Evolutionary conservation across 1,140 invertebrate species (phyloP), one percentile per base, ranked within the genome.

Genomic region (Globodera rostochiensis): DNA sequence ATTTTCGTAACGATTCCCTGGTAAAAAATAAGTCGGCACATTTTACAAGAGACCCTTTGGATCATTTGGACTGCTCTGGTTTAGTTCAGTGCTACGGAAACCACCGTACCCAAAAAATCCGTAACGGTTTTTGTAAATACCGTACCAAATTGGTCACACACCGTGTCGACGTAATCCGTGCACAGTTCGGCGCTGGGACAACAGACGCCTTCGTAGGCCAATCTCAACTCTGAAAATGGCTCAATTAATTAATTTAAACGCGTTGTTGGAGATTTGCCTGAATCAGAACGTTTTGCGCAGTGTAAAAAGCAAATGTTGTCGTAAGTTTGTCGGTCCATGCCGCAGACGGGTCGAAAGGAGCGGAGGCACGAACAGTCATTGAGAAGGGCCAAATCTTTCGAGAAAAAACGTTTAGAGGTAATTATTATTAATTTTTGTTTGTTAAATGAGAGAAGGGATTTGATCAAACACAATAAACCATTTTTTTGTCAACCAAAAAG

Each of bases 131-230:
- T 36, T 36, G 19, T 8, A 74, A 15, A 21, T n/a, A 76, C 36
- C 64, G 45, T 36, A 85, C 84, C 84, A 53, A 71, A 50, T n/a
- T 86, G 74, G 76, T 85, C 84, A 70, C 84, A 85, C 60, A 85
- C 81, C 69, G 84, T 79, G 15, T 86, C 80, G 47, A 25, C 67
- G 82, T 79, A 70, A 13, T 73, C 67, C 5, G 80, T 70, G 66
- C 84, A 85, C n/a, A 86, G 70, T 70, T 74, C 71, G 6, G 79
- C 77, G 21, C 11, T 9, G 11, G 84, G 80, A 67, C 84, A 85
- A 74, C 84, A 85, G 1, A 81, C 80, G 47, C 85, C 84, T 15
- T 60, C 45, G 73, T 85, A 85, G 45, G 49, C 78, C 60, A 87
- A 25, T 46, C 19, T 47, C 49, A 84, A 73, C n/a, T 50, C 83